phyloP scores from a whole-genome alignment of 2,797 vertebrate species.

The Arremon aurantiirostris region DNA sequence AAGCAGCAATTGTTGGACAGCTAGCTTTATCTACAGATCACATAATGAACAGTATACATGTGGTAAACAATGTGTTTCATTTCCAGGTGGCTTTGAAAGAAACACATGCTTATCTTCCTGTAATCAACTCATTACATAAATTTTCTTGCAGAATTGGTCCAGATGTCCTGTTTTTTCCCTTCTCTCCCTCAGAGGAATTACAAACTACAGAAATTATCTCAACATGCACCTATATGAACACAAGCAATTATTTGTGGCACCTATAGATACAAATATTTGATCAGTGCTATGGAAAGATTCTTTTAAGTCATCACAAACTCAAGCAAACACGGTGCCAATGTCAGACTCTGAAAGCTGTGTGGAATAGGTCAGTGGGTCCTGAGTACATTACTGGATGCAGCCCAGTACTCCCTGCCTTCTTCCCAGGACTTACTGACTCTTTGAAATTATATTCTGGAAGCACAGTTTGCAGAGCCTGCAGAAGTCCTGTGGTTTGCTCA shows the following conservation, averaged over 20 bases:
- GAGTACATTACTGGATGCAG: neutral
- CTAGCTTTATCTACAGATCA: neutral
- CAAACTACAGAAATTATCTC: neutral
- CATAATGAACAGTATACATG: neutral
- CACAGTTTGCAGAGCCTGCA: neutral
- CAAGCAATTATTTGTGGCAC: neutral
- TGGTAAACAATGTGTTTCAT: neutral
- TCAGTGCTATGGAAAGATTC: neutral
- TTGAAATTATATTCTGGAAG: neutral
- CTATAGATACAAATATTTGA: neutral
- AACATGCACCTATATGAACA: neutral
- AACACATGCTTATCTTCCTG: neutral
- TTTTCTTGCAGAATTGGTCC: neutral
- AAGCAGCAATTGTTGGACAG: neutral
- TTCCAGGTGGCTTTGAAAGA: slow-evolving; percentile 22
- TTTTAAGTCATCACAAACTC: neutral
- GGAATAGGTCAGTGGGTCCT: neutral
- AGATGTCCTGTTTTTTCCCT: neutral
- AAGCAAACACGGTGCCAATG: neutral
- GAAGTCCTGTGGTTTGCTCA: neutral
- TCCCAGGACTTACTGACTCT: neutral
- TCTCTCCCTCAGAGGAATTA: neutral
- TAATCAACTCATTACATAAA: neutral
- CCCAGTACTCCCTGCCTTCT: neutral
- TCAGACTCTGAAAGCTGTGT: neutral